Evolutionary conservation across 1,140 invertebrate genomes (phyloP), one percentile per base, ranked within the genome.

Genomic region (Idris sp.): DNA sequence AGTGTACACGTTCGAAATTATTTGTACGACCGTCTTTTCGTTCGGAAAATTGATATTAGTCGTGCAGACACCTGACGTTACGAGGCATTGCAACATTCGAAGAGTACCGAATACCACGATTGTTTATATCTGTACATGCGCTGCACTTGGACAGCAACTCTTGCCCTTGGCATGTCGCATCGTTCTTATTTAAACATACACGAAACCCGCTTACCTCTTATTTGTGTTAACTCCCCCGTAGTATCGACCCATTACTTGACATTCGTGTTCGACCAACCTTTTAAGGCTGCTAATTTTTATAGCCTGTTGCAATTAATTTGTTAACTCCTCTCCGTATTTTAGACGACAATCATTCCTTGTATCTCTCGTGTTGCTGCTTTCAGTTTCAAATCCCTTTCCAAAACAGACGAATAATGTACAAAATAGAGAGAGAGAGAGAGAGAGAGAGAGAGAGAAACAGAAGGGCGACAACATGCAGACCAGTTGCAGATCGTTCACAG

Each of bases 111-210:
- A 58, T 79, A 53, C 56, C 65, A 75, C 79, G 43, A 61, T 82
- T 80, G 79, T 82, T 74, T 68, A 72, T 40, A 46, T 53, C 38
- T 38, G 72, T 56, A 49, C 54, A 78, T 77, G 54, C 67, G 69
- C 68, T 64, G 71, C n/a, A 58, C 14, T 18, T 77, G 46, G 56
- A 77, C 77, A 81, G 79, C 77, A 82, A 86, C 83, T 83, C 85
- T 84, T 82, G 84, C 84, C 84, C 84, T 86, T 86, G 84, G 80
- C 49, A 64, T 31, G 48, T 86, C 80, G 76, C 76, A 62, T 81
- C 86, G 83, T 83, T 86, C 84, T 86, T 86, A 84, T 86, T 86
- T 83, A 84, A 85, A 85, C 82, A 84, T 84, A 85, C 85, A 84
- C 84, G 81, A 79, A 84, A 83, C 83, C 82, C 78, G 81, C 79